These are phyloP conservation scores for Volucella bombylans DNA, from an alignment of 2,888 invertebrate genomes.

Conservation along the genomic window DNA sequence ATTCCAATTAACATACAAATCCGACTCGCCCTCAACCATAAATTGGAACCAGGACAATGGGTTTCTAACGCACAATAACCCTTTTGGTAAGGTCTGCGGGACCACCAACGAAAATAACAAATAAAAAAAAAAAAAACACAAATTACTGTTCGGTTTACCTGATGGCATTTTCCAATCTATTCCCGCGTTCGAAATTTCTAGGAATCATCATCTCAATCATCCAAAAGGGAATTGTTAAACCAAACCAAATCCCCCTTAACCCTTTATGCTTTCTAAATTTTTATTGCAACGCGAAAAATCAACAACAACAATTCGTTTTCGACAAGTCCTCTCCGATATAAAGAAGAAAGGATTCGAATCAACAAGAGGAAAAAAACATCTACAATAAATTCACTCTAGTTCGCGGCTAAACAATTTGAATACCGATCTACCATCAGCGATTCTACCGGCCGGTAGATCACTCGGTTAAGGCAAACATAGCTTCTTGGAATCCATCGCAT, in stretches of 20 bases:
- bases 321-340: neutral
- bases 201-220: constrained; percentile 48
- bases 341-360: constrained; percentile 46
- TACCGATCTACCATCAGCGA: constrained; percentile 38
- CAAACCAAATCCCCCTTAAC: constrained; percentile 56
- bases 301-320: constrained; percentile 46
- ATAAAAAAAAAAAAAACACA: constrained; percentile 5
- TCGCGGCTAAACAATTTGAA: constrained; percentile 71
- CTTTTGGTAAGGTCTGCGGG: constrained; percentile 54
- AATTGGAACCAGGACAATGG: constrained; percentile 42
- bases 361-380: constrained; percentile 36
- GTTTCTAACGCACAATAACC: constrained; percentile 43
- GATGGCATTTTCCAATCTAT: constrained; percentile 36
- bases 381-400: constrained; percentile 61
- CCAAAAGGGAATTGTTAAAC: constrained; percentile 26
- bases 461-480: constrained; percentile 41
- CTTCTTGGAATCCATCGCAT: constrained; percentile 61
- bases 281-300: constrained; percentile 71
- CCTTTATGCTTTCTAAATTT: constrained; percentile 9
- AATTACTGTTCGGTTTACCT: constrained; percentile 68
- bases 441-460: constrained; percentile 41
- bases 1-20: constrained; percentile 35
- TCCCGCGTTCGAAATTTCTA: constrained; percentile 49
- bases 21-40: neutral
- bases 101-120: constrained; percentile 64